Percentiles rank a stretch among this genome's conserved stretches.
Conservation (phyloP, 1,140 invertebrate genomes). For the Venturia canescens region DNA sequence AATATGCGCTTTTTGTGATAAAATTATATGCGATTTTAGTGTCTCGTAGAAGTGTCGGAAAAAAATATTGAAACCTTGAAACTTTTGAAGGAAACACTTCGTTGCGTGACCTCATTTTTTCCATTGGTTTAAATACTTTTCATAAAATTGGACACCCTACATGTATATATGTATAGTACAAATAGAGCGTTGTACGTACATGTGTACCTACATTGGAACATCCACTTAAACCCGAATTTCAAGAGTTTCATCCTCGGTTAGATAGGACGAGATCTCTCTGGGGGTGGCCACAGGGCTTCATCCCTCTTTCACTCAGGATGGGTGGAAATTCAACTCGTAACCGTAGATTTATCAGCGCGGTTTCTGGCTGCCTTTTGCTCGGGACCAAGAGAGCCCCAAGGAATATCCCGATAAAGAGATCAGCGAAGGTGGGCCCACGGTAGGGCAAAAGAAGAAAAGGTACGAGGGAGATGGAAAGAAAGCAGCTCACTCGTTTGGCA, state of each 20-base stretch:
- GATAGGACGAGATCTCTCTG: constrained; percentile 24
- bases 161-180: no score
- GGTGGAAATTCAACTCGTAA: constrained; percentile 35
- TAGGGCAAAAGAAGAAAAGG: constrained; percentile 8
- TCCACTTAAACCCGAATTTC: constrained; percentile 36
- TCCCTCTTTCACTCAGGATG: constrained; percentile 36
- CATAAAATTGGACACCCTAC: no score
- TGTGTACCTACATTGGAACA: constrained; percentile 12
- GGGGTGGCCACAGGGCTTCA: constrained; percentile 21
- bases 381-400: constrained; percentile 16
- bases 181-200: background rate
- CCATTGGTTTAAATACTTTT: no score
- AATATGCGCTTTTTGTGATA: no score
- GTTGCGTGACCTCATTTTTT: no score
- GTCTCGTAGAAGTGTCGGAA: no score
- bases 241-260: constrained; percentile 26
- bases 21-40: no score
- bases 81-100: no score
- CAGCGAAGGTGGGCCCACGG: constrained; percentile 23
- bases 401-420: constrained; percentile 39
- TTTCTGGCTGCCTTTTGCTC: constrained; percentile 16
- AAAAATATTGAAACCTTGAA: no score
- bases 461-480: constrained; percentile 14
- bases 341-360: constrained; percentile 36
- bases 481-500: constrained; percentile 28